Evolutionary conservation across 2,888 invertebrate genomes (phyloP).

Genomic region (Baronia brevicornis): DNA sequence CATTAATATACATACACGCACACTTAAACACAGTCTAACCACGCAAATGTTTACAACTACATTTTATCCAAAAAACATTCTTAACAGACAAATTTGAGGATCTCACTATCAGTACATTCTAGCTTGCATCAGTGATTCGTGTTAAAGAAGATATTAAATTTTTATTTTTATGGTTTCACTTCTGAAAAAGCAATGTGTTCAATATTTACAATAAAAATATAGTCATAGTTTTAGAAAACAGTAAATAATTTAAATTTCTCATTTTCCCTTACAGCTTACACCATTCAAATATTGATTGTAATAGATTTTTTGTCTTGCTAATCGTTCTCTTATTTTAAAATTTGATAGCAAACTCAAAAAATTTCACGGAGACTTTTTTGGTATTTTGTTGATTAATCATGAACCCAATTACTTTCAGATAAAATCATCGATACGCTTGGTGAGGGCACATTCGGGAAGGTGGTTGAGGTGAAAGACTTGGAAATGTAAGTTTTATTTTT

Average conservation of each 20-base stretch:
- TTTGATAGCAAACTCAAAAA: conserved; percentile 38
- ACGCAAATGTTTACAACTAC: no score
- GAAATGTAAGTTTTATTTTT: conserved; percentile 84
- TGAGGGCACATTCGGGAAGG: conserved; percentile 99
- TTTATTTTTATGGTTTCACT: conserved; percentile 31
- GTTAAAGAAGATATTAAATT: conserved; percentile 34
- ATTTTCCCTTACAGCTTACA: no score
- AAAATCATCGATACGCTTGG: conserved; percentile 98
- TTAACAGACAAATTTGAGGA: no score
- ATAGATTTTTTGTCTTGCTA: conserved; percentile 6
- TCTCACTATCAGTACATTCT: conserved; percentile 24
- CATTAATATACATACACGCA: conserved; percentile 20
- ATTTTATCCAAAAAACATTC: no score
- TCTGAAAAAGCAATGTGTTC: no score
- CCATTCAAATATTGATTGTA: no score
- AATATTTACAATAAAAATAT: no score
- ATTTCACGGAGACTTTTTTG: conserved; percentile 54
- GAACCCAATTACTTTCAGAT: conserved; percentile 88
- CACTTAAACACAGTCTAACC: conserved; percentile 15
- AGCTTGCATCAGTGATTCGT: conserved; percentile 37
- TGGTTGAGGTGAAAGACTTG: conserved; percentile 98
- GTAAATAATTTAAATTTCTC: no score
- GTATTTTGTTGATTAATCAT: conserved; percentile 41
- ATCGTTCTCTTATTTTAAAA: conserved; percentile 10
- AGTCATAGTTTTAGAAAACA: conserved; percentile 24